Evolutionary conservation across 2,888 invertebrate species (phyloP).

Genomic region (Xestia sexstrigata): DNA sequence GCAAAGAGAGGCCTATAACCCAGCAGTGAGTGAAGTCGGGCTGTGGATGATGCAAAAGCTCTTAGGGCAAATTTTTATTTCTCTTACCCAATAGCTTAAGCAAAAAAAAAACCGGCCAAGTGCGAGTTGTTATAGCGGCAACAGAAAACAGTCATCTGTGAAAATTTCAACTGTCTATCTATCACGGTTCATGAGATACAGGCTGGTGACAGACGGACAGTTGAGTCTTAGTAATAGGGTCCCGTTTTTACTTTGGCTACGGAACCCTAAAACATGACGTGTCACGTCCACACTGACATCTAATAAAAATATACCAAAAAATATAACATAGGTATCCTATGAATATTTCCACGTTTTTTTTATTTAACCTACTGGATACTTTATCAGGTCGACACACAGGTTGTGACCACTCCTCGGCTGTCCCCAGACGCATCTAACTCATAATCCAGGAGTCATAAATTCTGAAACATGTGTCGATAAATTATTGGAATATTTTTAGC

Average conservation of each 20-base stretch:
- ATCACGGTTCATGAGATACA: no score
- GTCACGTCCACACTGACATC: not conserved
- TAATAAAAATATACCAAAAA: not conserved
- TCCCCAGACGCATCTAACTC: slow-evolving; percentile 60
- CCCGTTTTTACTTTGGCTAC: no score
- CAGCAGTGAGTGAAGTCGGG: no score
- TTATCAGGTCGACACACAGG: slow-evolving; percentile 16
- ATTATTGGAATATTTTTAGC: slow-evolving; percentile 41
- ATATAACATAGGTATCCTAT: no score
- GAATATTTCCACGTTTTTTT: slow-evolving; percentile 41
- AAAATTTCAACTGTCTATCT: no score
- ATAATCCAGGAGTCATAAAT: slow-evolving; percentile 52
- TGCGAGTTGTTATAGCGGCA: no score
- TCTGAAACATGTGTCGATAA: slow-evolving; percentile 50
- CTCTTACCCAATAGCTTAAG: not conserved
- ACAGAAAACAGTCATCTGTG: no score
- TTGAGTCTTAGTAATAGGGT: no score
- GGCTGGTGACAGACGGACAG: no score
- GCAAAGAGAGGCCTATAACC: no score
- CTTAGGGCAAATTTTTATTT: not conserved
- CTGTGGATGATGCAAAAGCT: not conserved
- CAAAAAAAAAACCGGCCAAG: no score
- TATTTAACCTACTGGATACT: slow-evolving; percentile 22
- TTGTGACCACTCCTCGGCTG: slow-evolving; percentile 23
- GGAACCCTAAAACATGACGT: no score